Evolutionary conservation across 2,113 vertebrate species (phyloP).

Genomic region (Lagopus muta): DNA sequence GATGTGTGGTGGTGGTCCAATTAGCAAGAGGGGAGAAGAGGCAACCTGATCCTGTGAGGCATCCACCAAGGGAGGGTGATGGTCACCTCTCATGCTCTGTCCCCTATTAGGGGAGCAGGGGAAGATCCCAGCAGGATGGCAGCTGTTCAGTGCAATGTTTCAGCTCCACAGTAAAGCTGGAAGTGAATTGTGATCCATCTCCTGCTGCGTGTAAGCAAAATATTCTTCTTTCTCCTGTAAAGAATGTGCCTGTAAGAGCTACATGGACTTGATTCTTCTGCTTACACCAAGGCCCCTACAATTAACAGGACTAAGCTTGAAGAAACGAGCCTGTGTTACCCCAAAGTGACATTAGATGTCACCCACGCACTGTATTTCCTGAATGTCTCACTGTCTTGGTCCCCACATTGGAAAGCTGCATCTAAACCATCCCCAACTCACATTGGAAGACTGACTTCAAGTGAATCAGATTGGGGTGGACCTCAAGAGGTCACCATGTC

Average conservation of each 20-base stretch:
- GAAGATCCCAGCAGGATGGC: fast-evolving
- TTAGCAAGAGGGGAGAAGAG: neutral
- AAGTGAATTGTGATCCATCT: neutral
- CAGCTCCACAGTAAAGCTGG: neutral
- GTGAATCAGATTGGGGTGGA: neutral
- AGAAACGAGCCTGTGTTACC: slow-evolving; percentile 24
- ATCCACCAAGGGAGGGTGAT: neutral
- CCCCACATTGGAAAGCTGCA: neutral
- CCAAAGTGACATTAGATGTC: slow-evolving; percentile 57
- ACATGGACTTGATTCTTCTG: neutral
- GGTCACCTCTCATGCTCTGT: neutral
- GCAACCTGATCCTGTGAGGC: fast-evolving
- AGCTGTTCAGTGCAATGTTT: fast-evolving
- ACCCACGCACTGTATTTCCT: slow-evolving; percentile 40
- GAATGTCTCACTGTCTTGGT: neutral
- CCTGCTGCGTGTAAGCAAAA: neutral
- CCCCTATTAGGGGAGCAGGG: fast-evolving
- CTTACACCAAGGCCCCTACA: neutral
- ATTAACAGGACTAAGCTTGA: neutral
- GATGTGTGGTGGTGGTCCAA: neutral
- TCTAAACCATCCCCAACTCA: neutral
- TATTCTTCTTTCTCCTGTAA: neutral
- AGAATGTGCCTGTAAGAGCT: neutral
- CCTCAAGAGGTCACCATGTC: neutral
- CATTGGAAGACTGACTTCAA: fast-evolving